phyloP scores from a whole-genome alignment of 2,888 invertebrate species.

The Torymus texanus region DNA sequence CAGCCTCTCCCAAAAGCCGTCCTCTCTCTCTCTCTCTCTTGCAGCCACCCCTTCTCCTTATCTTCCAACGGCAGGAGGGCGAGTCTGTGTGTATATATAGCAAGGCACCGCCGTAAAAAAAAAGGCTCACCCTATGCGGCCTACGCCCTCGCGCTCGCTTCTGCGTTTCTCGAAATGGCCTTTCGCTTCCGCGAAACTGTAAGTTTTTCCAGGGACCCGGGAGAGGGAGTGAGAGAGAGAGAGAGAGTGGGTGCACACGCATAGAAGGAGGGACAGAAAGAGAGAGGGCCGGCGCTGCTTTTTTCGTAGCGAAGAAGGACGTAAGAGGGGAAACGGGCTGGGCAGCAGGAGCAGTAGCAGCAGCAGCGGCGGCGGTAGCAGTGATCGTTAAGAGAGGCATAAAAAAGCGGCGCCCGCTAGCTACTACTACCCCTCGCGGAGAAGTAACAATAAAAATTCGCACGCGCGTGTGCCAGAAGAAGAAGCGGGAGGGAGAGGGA shows the following conservation, averaged over 20 bases:
- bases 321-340: conserved; percentile 44
- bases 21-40: conserved; percentile 2
- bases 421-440: conserved; percentile 57
- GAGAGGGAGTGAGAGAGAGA: conserved; percentile 12
- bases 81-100: too few species aligned
- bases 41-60: conserved; percentile 28
- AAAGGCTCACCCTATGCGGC: not conserved
- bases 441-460: conserved; percentile 75
- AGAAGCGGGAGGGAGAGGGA: too few species aligned
- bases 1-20: conserved; percentile 32
- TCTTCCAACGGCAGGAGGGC: conserved; percentile 25
- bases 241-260: conserved; percentile 10
- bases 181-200: conserved; percentile 51
- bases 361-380: conserved; percentile 59
- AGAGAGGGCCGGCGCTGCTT: conserved; percentile 17
- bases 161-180: conserved; percentile 54
- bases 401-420: conserved; percentile 60
- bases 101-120: too few species aligned
- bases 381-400: conserved; percentile 68
- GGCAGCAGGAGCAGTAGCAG: conserved; percentile 57
- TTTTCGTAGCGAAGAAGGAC: conserved; percentile 18
- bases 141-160: conserved; percentile 52
- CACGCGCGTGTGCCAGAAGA: conserved; percentile 55
- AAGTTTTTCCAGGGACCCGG: conserved; percentile 52
- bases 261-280: not conserved